Conservation (phyloP, 2,888 invertebrate species). For the Tachystola acroxantha region DNA sequence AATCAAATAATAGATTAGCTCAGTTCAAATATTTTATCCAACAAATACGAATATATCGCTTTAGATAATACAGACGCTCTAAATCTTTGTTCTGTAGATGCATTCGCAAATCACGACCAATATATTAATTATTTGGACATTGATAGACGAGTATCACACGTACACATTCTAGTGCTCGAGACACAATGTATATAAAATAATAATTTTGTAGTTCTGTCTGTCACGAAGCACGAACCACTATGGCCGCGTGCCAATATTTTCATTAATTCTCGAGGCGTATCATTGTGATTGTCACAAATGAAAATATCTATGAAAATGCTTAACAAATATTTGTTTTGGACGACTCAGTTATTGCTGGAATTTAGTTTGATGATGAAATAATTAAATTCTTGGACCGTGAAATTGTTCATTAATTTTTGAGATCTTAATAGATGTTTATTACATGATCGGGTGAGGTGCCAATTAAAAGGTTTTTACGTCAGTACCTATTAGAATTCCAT, state of each 20-base stretch:
- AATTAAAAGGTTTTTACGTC: too few species aligned
- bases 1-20: too few species aligned
- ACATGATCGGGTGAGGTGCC: too few species aligned
- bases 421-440: too few species aligned
- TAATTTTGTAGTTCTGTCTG: slow-evolving; percentile 1
- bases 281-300: slow-evolving; percentile 21
- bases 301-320: slow-evolving; percentile 10
- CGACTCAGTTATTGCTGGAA: background rate
- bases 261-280: slow-evolving; percentile 18
- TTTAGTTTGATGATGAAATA: background rate
- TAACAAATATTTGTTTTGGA: background rate
- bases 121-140: background rate
- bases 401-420: too few species aligned
- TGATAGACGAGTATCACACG: background rate
- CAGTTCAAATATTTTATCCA: too few species aligned
- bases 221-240: background rate
- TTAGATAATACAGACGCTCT: too few species aligned
- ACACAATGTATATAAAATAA: slow-evolving; percentile 1
- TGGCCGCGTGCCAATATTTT: slow-evolving; percentile 23
- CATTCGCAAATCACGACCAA: too few species aligned
- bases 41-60: too few species aligned
- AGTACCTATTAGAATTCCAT: too few species aligned
- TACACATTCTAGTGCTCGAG: background rate
- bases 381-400: background rate
- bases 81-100: too few species aligned